Evolutionary conservation across 2,888 invertebrate genomes (phyloP).

Genomic region (Labia minor): DNA sequence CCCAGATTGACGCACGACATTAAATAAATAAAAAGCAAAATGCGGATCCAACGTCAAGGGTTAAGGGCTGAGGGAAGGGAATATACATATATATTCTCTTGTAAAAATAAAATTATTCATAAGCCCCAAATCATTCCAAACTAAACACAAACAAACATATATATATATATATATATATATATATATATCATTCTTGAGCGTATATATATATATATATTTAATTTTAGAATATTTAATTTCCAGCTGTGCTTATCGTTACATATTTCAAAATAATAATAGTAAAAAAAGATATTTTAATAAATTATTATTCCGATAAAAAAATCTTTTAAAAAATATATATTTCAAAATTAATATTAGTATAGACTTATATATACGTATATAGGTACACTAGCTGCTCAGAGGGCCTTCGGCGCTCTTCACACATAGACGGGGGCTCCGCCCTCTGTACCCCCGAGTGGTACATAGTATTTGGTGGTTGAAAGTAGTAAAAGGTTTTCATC

Average conservation of each 20-base stretch:
- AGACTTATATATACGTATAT: no score
- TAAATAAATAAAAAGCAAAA: conserved; percentile 13
- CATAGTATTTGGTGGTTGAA: no score
- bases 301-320: no score
- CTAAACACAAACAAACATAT: background rate
- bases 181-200: background rate
- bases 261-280: background rate
- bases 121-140: background rate
- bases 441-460: no score
- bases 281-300: background rate
- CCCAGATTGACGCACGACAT: conserved; percentile 7
- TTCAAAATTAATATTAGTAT: no score
- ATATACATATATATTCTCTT: background rate
- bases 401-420: no score
- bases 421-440: no score
- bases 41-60: background rate
- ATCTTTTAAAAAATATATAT: no score
- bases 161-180: background rate
- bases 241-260: background rate
- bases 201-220: background rate
- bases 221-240: background rate
- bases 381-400: no score
- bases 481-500: no score
- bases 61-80: background rate
- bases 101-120: conserved; percentile 3